A percentile compares a stretch with the other conserved stretches of the same genome.
Evolutionary conservation across 2,888 invertebrate species (phyloP).

Genomic region (Mechanitis messenoides): DNA sequence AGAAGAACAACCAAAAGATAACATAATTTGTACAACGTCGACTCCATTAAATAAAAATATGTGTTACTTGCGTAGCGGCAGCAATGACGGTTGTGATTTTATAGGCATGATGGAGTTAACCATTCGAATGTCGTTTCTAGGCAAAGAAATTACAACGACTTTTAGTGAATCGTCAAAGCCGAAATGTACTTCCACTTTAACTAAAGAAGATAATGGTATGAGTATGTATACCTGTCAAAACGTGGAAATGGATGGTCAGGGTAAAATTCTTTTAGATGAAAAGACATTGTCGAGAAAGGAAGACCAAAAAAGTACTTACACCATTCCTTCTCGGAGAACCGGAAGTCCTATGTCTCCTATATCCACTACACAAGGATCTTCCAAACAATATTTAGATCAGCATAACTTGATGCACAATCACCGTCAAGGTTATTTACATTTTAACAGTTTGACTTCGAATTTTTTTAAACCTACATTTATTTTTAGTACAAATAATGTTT

Average conservation of each 20-base stretch:
- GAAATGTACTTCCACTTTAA: constrained; percentile 48
- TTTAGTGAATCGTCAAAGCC: constrained; percentile 55
- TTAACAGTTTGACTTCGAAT: background rate
- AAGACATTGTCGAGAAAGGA: constrained; percentile 47
- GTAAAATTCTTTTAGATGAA: constrained; percentile 65
- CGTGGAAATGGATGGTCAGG: constrained; percentile 68
- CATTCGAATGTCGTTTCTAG: constrained; percentile 65
- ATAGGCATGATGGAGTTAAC: constrained; percentile 66
- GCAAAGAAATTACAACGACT: constrained; percentile 68
- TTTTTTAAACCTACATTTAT: background rate
- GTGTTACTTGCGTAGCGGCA: constrained; percentile 59
- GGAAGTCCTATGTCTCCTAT: constrained; percentile 46
- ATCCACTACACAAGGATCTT: constrained; percentile 40
- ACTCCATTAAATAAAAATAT: constrained; percentile 60
- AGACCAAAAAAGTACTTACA: constrained; percentile 30
- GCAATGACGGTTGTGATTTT: constrained; percentile 48
- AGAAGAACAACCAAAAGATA: constrained; percentile 58
- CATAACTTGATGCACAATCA: constrained; percentile 22
- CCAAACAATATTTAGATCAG: constrained; percentile 22
- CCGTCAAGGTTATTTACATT: constrained; percentile 27
- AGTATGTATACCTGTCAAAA: constrained; percentile 67
- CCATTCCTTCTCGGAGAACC: constrained; percentile 32
- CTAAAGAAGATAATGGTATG: constrained; percentile 65
- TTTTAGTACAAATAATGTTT: background rate
- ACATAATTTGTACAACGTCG: constrained; percentile 63